A percentile compares a stretch with the other conserved stretches of the same genome.
These are phyloP conservation scores for Andricus curvator DNA, from an alignment of 2,888 invertebrate species.

Conservation along the genomic window DNA sequence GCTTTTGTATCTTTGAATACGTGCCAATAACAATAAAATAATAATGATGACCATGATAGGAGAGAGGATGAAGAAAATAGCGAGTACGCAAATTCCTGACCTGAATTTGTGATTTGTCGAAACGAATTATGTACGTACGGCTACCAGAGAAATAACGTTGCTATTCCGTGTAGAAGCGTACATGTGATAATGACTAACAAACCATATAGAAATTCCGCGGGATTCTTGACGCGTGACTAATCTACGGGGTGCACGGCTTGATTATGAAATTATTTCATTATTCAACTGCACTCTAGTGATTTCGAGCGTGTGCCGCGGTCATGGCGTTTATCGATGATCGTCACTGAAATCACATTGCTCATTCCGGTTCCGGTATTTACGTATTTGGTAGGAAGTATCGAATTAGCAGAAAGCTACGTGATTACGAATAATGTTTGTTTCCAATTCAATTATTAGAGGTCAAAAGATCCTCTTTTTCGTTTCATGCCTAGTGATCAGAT, in stretches of 20 bases:
- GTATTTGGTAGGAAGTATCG: background rate
- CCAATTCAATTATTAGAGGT: background rate
- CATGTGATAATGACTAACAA: conserved; percentile 10
- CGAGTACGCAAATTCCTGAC: conserved; percentile 33
- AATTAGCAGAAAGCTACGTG: conserved; percentile 4
- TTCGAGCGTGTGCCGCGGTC: conserved; percentile 24
- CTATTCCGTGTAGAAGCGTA: conserved; percentile 9
- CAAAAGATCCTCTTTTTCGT: background rate
- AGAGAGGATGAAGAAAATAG: conserved; percentile 31
- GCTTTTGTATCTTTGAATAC: conserved; percentile 4
- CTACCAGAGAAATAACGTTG: background rate
- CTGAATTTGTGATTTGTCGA: conserved; percentile 23
- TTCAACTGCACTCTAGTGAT: conserved; percentile 38
- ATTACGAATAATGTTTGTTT: background rate
- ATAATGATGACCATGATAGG: conserved; percentile 8
- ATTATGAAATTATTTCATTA: conserved; percentile 47
- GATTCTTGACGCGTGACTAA: conserved; percentile 61
- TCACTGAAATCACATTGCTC: conserved; percentile 35
- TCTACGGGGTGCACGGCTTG: conserved; percentile 50
- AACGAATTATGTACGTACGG: background rate
- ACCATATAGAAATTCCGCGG: conserved; percentile 52
- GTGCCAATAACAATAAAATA: conserved; percentile 8
- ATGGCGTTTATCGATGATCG: conserved; percentile 32
- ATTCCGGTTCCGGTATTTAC: background rate
- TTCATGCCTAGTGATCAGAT: background rate